phyloP scores from a whole-genome alignment of 2,797 vertebrate species.

The Botia almorhae region DNA sequence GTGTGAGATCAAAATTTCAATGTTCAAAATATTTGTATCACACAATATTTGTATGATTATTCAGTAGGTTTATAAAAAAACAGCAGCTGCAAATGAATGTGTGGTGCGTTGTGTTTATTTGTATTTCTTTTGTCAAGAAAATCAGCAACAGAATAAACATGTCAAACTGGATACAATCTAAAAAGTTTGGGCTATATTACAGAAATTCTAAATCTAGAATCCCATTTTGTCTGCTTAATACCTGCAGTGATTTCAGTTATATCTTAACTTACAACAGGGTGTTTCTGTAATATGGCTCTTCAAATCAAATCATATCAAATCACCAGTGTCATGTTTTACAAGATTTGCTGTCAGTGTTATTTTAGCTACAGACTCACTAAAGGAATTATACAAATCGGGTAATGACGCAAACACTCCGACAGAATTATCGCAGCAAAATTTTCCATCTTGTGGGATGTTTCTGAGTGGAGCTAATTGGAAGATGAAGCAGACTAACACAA shows the following conservation, averaged over 20 bases:
- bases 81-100: too few relatives aligned
- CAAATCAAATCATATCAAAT: not conserved
- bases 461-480: not conserved
- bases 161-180: too few relatives aligned
- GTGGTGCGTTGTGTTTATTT: too few relatives aligned
- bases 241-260: not conserved
- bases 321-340: not conserved
- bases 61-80: too few relatives aligned
- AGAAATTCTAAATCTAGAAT: too few relatives aligned
- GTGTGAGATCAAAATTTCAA: too few relatives aligned
- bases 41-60: too few relatives aligned
- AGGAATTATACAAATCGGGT: not conserved
- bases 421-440: not conserved
- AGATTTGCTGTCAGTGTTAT: not conserved
- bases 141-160: too few relatives aligned
- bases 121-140: too few relatives aligned
- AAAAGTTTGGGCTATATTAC: too few relatives aligned
- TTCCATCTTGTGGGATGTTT: not conserved
- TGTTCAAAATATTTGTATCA: too few relatives aligned
- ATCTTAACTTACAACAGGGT: not conserved
- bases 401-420: not conserved
- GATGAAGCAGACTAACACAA: not conserved
- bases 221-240: not conserved
- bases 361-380: not conserved
- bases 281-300: not conserved